Evolutionary conservation across 2,797 vertebrate genomes (phyloP), one percentile per base, ranked within the genome.

Genomic region (Neostethus bicornis): DNA sequence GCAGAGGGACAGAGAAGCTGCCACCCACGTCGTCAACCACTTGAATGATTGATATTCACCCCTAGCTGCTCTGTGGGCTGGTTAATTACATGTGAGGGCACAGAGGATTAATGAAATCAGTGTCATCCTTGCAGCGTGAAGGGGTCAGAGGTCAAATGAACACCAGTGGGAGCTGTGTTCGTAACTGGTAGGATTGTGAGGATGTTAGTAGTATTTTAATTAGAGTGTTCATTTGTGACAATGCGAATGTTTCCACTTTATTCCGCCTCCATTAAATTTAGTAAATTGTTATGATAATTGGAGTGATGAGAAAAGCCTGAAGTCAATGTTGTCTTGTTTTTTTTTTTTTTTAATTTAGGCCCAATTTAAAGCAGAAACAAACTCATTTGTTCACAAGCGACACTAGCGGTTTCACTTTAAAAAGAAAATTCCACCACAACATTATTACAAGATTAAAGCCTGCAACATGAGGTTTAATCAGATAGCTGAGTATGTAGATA

Each of bases 221-320:
- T 83, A 87, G 73, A 75, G 83, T 86, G 82, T 74, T 78, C 86
- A 89, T 87, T 79, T 74, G 37, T 16, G 43, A 70, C 61, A 66
- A 37, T 62, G 61, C n/a, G 67, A 75, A 66, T 63, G 50, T 75
- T 81, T 88, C 50, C 51, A 35, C 38, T 39, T 45, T 47, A n/a
- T 48, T 37, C 52, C 20, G 50, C 39, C 68, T 70, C 74, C 65
- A 70, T 58, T 70, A 71, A 61, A 55, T 38, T 51, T 51, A 46
- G 61, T 70, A n/a, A 38, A 17, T 67, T 70, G 51, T 77, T 56
- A 74, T 78, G 49, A 65, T 53, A 72, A 68, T 44, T 48, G 45
- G 41, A 14, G 14, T 52, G 48, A 74, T 44, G 51, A 75, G 57
- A 32, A 59, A 61, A 14, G 38, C 42, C 13, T 14, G 29, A 41